A percentile compares a stretch with the other conserved stretches of the same genome.
phyloP scores from a whole-genome alignment of 2,797 vertebrate species.

The Phrynocephalus forsythii region DNA sequence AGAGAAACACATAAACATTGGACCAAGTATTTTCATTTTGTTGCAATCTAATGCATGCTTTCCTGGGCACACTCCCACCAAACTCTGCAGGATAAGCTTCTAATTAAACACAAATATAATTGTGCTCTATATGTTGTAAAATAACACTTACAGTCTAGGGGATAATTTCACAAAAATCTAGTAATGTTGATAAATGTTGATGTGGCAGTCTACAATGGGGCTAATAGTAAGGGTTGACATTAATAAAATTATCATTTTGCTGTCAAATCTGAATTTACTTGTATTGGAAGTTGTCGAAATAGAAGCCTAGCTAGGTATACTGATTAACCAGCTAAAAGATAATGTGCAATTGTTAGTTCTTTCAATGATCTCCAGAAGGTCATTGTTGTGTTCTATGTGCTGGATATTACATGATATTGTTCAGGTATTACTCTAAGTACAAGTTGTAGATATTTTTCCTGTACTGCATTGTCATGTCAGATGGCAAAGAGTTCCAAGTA shows the following conservation, averaged over 20 bases:
- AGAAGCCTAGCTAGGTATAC: neutral
- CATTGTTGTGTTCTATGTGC: neutral
- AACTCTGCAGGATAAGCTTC: neutral
- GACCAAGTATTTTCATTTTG: neutral
- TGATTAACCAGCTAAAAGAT: neutral
- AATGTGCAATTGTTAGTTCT: constrained; percentile 4
- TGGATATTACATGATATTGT: neutral
- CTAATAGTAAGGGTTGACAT: neutral
- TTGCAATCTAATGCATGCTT: neutral
- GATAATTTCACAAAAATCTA: constrained; percentile 1
- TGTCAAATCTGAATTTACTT: neutral
- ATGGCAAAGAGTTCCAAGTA: neutral
- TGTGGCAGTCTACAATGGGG: neutral
- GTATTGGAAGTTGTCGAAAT: neutral
- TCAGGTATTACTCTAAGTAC: neutral
- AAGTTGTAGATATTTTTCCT: neutral
- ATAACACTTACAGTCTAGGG: neutral
- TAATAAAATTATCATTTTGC: constrained; percentile 4
- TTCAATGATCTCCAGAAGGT: neutral
- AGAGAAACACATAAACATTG: neutral
- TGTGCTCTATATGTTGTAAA: neutral
- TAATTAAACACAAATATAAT: constrained; percentile 4
- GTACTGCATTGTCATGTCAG: neutral
- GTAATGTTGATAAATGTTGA: neutral
- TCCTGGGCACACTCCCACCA: neutral